These are phyloP conservation scores for Drosophila leontia DNA, from an alignment of 1,140 invertebrate species.

Conservation along the genomic window DNA sequence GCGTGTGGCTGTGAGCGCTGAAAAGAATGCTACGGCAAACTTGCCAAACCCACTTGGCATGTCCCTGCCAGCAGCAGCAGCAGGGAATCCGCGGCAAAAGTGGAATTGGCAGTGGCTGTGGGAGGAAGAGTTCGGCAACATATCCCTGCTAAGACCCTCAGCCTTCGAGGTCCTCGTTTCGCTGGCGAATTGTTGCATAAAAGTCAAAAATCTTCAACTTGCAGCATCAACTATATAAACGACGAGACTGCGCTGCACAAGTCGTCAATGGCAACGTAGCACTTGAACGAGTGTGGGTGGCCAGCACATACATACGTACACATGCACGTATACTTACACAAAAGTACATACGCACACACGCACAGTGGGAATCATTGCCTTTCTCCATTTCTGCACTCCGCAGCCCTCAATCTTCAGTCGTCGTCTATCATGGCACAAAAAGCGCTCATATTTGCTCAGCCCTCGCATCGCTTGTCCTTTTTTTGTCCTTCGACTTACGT, in stretches of 20 bases:
- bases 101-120: slow-evolving; percentile 6
- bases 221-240: slow-evolving; percentile 73
- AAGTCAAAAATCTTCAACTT: slow-evolving; percentile 83
- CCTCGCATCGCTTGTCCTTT: slow-evolving; percentile 74
- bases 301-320: slow-evolving; percentile 38
- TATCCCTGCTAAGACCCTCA: slow-evolving; percentile 11
- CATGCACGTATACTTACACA: slow-evolving; percentile 3
- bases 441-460: slow-evolving; percentile 78
- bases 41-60: slow-evolving; percentile 74
- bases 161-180: slow-evolving; percentile 40
- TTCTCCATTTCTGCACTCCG: slow-evolving; percentile 44
- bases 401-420: slow-evolving; percentile 49
- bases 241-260: slow-evolving; percentile 66
- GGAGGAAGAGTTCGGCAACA: slow-evolving; percentile 12
- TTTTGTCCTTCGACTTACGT: slow-evolving; percentile 81
- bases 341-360: slow-evolving; percentile 9
- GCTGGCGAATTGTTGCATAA: slow-evolving; percentile 80
- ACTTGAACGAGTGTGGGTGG: slow-evolving; percentile 56
- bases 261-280: slow-evolving; percentile 79
- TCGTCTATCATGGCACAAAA: slow-evolving; percentile 75
- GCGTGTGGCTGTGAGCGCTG: slow-evolving; percentile 33
- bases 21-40: slow-evolving; percentile 54
- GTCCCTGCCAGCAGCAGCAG: slow-evolving; percentile 55
- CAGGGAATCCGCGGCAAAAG: slow-evolving; percentile 15
- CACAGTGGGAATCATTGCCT: slow-evolving; percentile 55